Conservation (phyloP, 2,888 invertebrate species). For the Chesias legatella region DNA sequence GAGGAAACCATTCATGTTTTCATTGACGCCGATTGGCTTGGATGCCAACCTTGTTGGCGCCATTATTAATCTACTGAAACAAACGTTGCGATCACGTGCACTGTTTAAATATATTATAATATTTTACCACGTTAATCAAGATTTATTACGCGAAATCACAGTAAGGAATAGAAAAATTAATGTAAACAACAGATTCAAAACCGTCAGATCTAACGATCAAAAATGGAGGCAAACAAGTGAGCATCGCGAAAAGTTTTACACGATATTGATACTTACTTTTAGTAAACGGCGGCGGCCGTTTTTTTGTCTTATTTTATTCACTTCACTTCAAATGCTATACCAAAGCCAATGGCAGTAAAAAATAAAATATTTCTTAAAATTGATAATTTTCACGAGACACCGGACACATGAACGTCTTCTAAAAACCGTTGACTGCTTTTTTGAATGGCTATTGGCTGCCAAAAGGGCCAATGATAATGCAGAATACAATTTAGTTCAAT, state of each 20-base stretch:
- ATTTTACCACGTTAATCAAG: constrained; percentile 17
- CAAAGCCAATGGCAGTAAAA: constrained; percentile 37
- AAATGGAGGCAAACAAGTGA: constrained; percentile 79
- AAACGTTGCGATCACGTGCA: constrained; percentile 52
- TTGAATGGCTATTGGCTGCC: constrained; percentile 58
- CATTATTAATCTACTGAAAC: constrained; percentile 72
- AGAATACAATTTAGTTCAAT: background rate
- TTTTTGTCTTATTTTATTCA: constrained; percentile 35
- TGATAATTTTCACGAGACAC: constrained; percentile 58
- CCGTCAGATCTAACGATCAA: constrained; percentile 57
- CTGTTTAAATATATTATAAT: constrained; percentile 30
- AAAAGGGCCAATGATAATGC: constrained; percentile 25
- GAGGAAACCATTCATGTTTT: constrained; percentile 66
- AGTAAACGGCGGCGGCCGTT: constrained; percentile 60
- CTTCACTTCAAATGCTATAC: constrained; percentile 44
- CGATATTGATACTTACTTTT: constrained; percentile 54
- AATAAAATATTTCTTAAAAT: constrained; percentile 47
- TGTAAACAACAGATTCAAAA: constrained; percentile 54
- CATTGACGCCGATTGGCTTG: constrained; percentile 69
- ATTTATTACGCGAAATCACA: constrained; percentile 11
- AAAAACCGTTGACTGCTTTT: constrained; percentile 68
- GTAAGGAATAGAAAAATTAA: constrained; percentile 28
- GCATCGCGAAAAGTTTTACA: constrained; percentile 55
- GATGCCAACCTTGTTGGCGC: constrained; percentile 82
- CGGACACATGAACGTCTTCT: constrained; percentile 60